Base-by-base conservation (phyloP, 2,113 vertebrate species). In the Petaurus breviceps region DNA sequence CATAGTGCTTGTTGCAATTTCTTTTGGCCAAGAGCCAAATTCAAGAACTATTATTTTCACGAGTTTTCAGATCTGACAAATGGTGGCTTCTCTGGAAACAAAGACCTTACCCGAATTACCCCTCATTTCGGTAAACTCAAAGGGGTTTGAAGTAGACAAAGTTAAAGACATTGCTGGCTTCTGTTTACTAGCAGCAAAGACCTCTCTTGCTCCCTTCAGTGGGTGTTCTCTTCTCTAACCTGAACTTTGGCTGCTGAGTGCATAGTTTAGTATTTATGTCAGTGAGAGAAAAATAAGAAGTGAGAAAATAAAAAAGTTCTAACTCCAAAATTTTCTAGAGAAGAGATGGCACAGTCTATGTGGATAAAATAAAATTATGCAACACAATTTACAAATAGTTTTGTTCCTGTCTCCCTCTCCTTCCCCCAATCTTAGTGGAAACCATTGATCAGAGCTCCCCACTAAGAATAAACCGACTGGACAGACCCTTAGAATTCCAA, bases 11-110 rank as follows among this genome's bases (percentile, higher is more conserved):
- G 26, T 57, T 94, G 92, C n/a, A 57, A 46, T 90, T 95, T 95
- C 19, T 92, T 52, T 95, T 91, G 94, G n/a, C 52, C 94, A 31
- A 14, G 57, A 96, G 14, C 37, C 90, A 43, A 94, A 92, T 43
- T 52, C 90, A 95, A 31, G 90, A 51, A 55, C 92, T 94, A 46
- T 95, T 84, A 43, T 90, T 93, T 95, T 84, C 61, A 55, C 92
- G 57, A 50, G 19, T 57, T 23, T 94, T 92, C 52, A 90, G 51
- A 92, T 95, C 28, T 94, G 94, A 93, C 51, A 93, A 54, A 91
- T 50, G 51, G 90, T 50, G 37, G 43, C 51, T 96, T 97, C 93
- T 93, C 28, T 46, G 92, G 94, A 96, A 94, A 91, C 57, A 51
- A 47, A 47, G 46, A 51, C 24, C n/a, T 91, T 90, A 49, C 57